Percentiles rank a stretch among this genome's conserved stretches.
Evolutionary conservation across 2,797 vertebrate genomes (phyloP).

Genomic region (Mycteria americana): DNA sequence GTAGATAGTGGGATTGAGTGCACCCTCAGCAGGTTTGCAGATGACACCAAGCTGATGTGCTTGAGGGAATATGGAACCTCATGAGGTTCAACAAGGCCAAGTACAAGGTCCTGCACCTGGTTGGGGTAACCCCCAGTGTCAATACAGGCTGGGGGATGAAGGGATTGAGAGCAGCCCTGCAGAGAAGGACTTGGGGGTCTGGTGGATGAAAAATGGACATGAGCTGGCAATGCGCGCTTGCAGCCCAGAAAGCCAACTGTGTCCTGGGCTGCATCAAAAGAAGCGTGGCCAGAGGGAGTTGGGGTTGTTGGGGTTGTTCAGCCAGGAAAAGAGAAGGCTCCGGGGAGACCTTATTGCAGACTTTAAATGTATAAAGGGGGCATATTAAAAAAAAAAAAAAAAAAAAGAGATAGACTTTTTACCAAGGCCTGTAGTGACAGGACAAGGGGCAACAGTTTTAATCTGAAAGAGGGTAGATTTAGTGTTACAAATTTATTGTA

Average conservation of each 20-base stretch:
- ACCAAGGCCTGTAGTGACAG: background rate
- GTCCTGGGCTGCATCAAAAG: background rate
- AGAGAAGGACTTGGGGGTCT: background rate
- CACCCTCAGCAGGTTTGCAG: background rate
- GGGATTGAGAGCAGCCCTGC: background rate
- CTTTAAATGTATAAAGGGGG: background rate
- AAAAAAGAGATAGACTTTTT: background rate
- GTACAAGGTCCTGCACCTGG: background rate
- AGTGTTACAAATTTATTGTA: background rate
- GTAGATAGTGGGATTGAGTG: background rate
- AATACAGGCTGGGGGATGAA: background rate
- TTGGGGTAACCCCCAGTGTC: background rate
- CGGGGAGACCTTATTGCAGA: background rate
- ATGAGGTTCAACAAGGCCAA: background rate
- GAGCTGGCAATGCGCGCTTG: rapidly evolving
- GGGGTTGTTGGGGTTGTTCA: background rate
- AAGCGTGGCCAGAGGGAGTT: rapidly evolving
- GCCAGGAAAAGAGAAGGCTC: background rate
- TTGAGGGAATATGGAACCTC: background rate
- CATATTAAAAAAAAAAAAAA: background rate
- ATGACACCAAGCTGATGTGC: background rate
- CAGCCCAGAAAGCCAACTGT: background rate
- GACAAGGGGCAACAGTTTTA: background rate
- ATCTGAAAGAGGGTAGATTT: background rate
- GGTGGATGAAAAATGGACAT: background rate